Percentiles rank a stretch among this genome's conserved stretches.
These are phyloP conservation scores for Probosciger aterrimus DNA, from an alignment of 2,113 vertebrate genomes.

Conservation along the genomic window DNA sequence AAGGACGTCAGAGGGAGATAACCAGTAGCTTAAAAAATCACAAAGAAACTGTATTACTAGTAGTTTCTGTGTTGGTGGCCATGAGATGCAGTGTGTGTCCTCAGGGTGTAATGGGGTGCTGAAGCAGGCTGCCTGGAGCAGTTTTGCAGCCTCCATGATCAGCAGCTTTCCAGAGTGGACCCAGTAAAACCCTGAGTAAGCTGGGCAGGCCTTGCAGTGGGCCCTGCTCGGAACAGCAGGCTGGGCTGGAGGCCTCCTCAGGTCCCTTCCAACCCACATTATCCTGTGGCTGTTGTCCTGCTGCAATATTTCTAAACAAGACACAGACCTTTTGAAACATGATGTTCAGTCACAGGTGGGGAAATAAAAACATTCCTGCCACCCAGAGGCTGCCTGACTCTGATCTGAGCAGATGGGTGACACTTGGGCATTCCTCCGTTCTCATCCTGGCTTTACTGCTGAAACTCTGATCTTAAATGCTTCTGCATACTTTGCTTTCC, in stretches of 20 bases:
- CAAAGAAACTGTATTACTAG: background rate
- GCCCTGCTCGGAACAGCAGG: background rate
- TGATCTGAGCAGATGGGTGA: background rate
- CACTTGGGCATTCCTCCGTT: background rate
- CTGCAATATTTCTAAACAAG: background rate
- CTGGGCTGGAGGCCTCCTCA: background rate
- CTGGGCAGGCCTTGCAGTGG: background rate
- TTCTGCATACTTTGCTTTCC: background rate
- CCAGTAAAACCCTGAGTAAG: background rate
- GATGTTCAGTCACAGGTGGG: background rate
- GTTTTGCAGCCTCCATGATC: background rate
- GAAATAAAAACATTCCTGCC: background rate
- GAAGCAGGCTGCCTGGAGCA: background rate
- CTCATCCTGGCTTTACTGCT: background rate
- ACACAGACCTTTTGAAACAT: background rate
- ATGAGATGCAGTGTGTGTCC: background rate
- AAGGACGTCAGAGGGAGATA: background rate
- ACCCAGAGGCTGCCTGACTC: background rate
- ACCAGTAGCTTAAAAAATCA: background rate
- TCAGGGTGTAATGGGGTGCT: fast-evolving
- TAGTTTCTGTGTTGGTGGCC: background rate
- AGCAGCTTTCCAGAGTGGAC: background rate
- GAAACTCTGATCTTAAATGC: background rate
- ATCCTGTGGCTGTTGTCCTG: background rate
- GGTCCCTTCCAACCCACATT: background rate